Percentiles rank a stretch among this genome's conserved stretches.
Conservation (phyloP, 1,140 invertebrate species). For the Zaprionus inermis region DNA sequence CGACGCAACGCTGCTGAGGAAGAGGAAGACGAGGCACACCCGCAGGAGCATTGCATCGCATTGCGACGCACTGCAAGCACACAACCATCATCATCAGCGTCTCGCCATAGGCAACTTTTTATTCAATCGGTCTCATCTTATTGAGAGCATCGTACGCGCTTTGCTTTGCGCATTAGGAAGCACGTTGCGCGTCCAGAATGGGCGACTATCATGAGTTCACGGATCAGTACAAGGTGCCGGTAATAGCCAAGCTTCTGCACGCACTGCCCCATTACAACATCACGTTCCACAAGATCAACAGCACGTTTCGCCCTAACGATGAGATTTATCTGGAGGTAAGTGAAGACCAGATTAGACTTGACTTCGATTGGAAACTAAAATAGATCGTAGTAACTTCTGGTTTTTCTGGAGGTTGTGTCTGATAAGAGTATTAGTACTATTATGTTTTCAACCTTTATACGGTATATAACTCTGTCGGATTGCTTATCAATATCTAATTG, state of each 20-base stretch:
- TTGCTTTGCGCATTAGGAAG: conserved; percentile 6
- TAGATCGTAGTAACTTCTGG: no score
- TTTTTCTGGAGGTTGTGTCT: no score
- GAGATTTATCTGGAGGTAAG: conserved; percentile 95
- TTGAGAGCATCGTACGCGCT: not conserved
- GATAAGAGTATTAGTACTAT: no score
- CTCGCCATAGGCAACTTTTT: not conserved
- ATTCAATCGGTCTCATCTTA: not conserved
- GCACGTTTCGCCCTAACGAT: conserved; percentile 94
- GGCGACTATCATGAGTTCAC: conserved; percentile 84
- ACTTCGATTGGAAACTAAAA: no score
- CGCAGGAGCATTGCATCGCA: conserved; percentile 25
- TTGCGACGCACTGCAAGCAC: not conserved
- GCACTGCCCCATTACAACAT: conserved; percentile 94
- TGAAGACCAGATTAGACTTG: no score
- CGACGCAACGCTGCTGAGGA: not conserved
- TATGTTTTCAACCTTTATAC: no score
- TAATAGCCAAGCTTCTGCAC: conserved; percentile 93
- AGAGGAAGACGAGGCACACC: conserved; percentile 6
- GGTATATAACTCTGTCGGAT: no score
- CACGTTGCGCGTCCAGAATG: conserved; percentile 57
- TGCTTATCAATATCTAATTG: no score
- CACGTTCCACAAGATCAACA: conserved; percentile 94
- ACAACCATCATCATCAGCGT: not conserved
- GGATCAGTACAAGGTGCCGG: conserved; percentile 91